Evolutionary conservation across 2,888 invertebrate genomes (phyloP).

Genomic region (Dyspetes luteomarginatus): DNA sequence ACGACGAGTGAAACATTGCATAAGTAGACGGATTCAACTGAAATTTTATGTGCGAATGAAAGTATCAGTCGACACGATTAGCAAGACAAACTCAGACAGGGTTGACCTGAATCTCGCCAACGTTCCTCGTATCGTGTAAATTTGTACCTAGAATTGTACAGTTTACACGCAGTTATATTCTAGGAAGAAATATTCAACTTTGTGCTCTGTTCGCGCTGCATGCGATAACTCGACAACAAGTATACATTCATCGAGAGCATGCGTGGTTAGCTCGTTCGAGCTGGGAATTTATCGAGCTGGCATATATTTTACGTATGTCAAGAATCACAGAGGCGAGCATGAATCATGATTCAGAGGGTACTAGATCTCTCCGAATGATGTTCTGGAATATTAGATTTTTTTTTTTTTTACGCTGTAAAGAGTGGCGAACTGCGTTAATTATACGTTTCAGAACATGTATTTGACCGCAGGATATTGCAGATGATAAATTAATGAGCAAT

Average conservation of each 20-base stretch:
- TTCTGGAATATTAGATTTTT: conserved; percentile 17
- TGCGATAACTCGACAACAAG: conserved; percentile 27
- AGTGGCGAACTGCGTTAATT: not conserved
- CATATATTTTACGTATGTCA: conserved; percentile 13
- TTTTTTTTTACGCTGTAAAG: not conserved
- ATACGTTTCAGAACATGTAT: not conserved
- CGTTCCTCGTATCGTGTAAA: conserved; percentile 25
- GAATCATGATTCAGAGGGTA: conserved; percentile 14
- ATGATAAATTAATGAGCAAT: not conserved
- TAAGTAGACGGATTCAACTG: too few species aligned
- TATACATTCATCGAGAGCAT: conserved; percentile 17
- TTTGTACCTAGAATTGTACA: conserved; percentile 34
- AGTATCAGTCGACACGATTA: not conserved
- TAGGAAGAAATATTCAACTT: conserved; percentile 24
- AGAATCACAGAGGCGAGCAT: conserved; percentile 13
- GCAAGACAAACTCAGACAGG: not conserved
- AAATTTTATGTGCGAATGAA: not conserved
- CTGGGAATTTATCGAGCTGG: conserved; percentile 25
- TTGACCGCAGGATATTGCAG: not conserved
- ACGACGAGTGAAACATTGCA: too few species aligned
- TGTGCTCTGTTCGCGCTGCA: not conserved
- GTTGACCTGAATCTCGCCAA: conserved; percentile 17
- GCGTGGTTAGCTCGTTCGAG: conserved; percentile 20
- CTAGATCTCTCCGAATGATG: conserved; percentile 12
- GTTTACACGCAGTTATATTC: conserved; percentile 39